Percentiles rank a stretch among this genome's conserved stretches.
Conservation (phyloP, 2,113 vertebrate species). For the Tyrannus savana region DNA sequence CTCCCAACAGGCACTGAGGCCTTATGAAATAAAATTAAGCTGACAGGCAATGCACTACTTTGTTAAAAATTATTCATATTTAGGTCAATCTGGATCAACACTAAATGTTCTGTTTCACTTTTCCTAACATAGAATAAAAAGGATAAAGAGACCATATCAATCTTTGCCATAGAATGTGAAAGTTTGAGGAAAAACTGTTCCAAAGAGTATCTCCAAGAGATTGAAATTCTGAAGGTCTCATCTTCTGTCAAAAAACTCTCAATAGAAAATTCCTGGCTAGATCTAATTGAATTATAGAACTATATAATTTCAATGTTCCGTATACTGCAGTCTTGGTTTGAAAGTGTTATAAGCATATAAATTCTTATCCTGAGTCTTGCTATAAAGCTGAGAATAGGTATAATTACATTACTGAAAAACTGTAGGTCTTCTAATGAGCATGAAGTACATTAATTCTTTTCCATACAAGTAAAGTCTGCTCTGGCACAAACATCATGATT, state of each 20-base stretch:
- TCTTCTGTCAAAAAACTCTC: neutral
- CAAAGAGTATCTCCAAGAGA: neutral
- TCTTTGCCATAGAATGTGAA: neutral
- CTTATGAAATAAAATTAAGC: neutral
- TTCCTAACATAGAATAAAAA: neutral
- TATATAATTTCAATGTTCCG: neutral
- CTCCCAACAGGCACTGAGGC: neutral
- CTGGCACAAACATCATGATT: neutral
- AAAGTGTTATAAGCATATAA: neutral
- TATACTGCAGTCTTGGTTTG: neutral
- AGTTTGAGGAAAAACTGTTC: neutral
- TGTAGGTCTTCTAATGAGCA: neutral
- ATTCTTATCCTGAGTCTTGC: neutral
- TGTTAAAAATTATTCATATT: neutral
- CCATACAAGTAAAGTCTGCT: neutral
- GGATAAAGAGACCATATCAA: neutral
- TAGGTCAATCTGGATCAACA: neutral
- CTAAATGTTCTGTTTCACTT: neutral
- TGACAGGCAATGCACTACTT: neutral
- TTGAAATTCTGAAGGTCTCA: neutral
- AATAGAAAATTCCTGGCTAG: neutral
- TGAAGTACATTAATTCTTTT: neutral
- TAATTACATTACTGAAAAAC: neutral
- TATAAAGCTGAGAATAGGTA: neutral
- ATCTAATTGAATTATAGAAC: neutral